Evolutionary conservation across 2,797 vertebrate genomes (phyloP).

Genomic region (Chloroceryle inda): DNA sequence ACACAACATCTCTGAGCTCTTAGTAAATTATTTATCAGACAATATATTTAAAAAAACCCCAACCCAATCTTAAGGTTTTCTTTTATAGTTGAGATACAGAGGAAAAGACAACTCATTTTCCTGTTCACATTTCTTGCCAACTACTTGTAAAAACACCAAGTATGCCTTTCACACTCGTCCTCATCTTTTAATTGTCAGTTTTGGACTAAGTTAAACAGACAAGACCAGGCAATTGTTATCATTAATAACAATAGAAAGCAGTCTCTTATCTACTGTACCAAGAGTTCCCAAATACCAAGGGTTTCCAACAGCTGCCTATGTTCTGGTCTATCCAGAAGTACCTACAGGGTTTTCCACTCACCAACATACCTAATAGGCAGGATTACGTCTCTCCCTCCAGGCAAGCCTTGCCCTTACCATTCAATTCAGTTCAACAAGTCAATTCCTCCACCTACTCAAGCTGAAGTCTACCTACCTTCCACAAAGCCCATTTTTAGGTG

Average conservation of each 20-base stretch:
- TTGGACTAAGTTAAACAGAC: neutral
- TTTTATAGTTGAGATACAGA: neutral
- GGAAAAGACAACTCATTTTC: neutral
- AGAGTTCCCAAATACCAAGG: neutral
- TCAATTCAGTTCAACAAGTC: neutral
- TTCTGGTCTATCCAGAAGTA: rapidly evolving
- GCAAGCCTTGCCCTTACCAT: rapidly evolving
- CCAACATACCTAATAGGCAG: rapidly evolving
- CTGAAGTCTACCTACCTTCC: neutral
- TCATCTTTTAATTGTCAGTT: neutral
- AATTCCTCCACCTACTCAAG: rapidly evolving
- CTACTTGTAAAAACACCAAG: neutral
- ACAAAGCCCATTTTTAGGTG: rapidly evolving
- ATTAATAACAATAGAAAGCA: neutral
- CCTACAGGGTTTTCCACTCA: rapidly evolving
- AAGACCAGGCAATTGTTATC: neutral
- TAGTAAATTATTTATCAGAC: neutral
- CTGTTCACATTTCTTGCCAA: neutral
- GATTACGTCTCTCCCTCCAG: rapidly evolving
- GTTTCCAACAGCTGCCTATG: rapidly evolving
- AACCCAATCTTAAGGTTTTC: rapidly evolving
- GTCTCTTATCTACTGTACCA: neutral
- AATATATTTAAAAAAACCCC: neutral
- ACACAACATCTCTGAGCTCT: neutral
- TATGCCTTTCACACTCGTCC: neutral